Evolutionary conservation across 2,888 invertebrate genomes (phyloP).

Genomic region (Dendrolimus pini): DNA sequence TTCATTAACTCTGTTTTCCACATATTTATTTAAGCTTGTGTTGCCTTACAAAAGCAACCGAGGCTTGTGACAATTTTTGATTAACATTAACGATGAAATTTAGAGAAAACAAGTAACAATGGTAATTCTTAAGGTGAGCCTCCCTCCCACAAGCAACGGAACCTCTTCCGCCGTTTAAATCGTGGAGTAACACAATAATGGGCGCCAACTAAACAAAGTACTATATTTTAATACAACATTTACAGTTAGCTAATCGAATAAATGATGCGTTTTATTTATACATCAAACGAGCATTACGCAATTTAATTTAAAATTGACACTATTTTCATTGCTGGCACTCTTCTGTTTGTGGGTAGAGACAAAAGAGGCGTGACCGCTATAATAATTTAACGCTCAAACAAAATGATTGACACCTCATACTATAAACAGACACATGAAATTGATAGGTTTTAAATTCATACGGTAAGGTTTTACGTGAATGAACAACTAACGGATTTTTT

Average conservation of each 20-base stretch:
- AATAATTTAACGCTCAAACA: constrained; percentile 17
- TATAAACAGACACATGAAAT: constrained; percentile 33
- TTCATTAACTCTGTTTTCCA: too few relatives aligned
- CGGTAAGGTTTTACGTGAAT: constrained; percentile 39
- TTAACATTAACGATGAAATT: constrained; percentile 34
- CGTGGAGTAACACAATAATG: constrained; percentile 48
- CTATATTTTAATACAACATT: constrained; percentile 32
- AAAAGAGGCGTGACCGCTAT: constrained; percentile 30
- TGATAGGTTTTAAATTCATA: constrained; percentile 45
- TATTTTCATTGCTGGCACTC: constrained; percentile 11
- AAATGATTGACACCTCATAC: constrained; percentile 38
- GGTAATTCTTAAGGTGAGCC: constrained; percentile 38
- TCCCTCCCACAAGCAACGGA: constrained; percentile 58
- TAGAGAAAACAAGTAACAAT: constrained; percentile 41
- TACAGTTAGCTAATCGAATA: constrained; percentile 43
- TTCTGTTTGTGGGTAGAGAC: constrained; percentile 21
- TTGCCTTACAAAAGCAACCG: too few relatives aligned
- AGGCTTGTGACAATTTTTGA: constrained; percentile 11
- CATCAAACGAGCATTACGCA: neutral
- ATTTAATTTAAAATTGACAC: constrained; percentile 26
- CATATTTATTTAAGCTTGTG: too few relatives aligned
- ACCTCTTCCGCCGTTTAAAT: constrained; percentile 57
- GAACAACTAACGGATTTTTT: constrained; percentile 36
- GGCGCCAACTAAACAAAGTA: constrained; percentile 44
- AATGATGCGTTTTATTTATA: constrained; percentile 26